These are phyloP conservation scores for Endomychus coccineus DNA, from an alignment of 2,888 invertebrate species.

Conservation along the genomic window DNA sequence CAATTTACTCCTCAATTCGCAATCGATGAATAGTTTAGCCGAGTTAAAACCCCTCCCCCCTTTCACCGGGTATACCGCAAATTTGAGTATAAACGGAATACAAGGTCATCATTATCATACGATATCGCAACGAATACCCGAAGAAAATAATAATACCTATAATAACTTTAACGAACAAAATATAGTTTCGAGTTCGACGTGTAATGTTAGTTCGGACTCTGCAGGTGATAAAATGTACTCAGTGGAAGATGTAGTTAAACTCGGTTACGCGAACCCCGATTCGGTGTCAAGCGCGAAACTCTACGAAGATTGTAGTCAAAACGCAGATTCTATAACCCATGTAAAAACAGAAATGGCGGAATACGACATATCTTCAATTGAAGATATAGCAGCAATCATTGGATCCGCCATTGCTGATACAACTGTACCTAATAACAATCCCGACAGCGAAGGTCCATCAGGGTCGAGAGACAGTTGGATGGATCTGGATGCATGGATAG, in stretches of 20 bases:
- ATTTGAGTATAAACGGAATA: conserved; percentile 80
- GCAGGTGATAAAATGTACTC: conserved; percentile 51
- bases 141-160: conserved; percentile 62
- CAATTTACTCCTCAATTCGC: conserved; percentile 52
- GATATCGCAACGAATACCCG: conserved; percentile 68
- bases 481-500: conserved; percentile 83
- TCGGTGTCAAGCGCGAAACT: conserved; percentile 50
- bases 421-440: conserved; percentile 66
- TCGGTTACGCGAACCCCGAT: conserved; percentile 48
- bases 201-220: conserved; percentile 52
- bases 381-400: conserved; percentile 79
- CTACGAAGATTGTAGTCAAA: conserved; percentile 51
- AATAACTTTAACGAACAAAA: conserved; percentile 57
- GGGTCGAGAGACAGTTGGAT: conserved; percentile 80
- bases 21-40: conserved; percentile 59
- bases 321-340: conserved; percentile 43
- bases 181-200: conserved; percentile 67
- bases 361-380: conserved; percentile 68
- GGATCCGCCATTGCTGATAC: conserved; percentile 86
- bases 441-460: conserved; percentile 58
- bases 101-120: conserved; percentile 83
- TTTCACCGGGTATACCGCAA: conserved; percentile 78
- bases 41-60: conserved; percentile 82
- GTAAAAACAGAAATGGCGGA: conserved; percentile 51
- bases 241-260: conserved; percentile 44